Evolutionary conservation across 2,797 vertebrate genomes (phyloP), one percentile per base, ranked within the genome.

Genomic region (Liasis olivaceus): DNA sequence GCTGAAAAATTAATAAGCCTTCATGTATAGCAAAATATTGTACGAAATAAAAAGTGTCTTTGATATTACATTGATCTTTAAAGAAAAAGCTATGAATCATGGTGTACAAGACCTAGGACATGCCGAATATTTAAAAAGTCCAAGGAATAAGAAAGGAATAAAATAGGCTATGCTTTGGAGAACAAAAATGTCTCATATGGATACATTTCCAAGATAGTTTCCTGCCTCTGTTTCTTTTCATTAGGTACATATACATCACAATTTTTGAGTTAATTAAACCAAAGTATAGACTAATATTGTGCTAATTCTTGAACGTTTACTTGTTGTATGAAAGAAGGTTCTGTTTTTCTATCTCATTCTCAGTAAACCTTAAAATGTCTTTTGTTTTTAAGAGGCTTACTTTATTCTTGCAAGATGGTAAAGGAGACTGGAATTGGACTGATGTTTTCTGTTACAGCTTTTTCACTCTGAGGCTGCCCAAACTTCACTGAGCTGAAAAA

Each of bases 51-150:
- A 0, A 90, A 58, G 8, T 12, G 1, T 58, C 12, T 89, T 91
- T 89, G 87, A 92, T 88, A 92, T 81, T 90, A 56, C 11, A 69
- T 85, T 85, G 2, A 56, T 0, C 1, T 2, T 3, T 77, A 91
- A 95, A 91, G 15, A 94, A 89, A 91, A 94, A 91, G 93, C n/a
- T 94, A 95, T 88, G 4, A 87, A 59, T 85, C 95, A 28, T 93
- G 51, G 64, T 90, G 63, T 93, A 95, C 92, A 95, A 95, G 92
- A 3, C 28, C 47, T 90, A 28, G 31, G 2, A 66, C 87, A 92
- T 93, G 42, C 12, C 87, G 81, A 69, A 36, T 85, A 92, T 20
- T 11, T 93, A 81, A 94, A 95, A 56, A n/a, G 56, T 3, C 0
- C 12, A 4, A 94, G 81, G 58, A 7, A 85, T 8, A 62, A 0